Evolutionary conservation across 2,797 vertebrate genomes (phyloP), one percentile per base, ranked within the genome.

Genomic region (Anisognathus igniventris): DNA sequence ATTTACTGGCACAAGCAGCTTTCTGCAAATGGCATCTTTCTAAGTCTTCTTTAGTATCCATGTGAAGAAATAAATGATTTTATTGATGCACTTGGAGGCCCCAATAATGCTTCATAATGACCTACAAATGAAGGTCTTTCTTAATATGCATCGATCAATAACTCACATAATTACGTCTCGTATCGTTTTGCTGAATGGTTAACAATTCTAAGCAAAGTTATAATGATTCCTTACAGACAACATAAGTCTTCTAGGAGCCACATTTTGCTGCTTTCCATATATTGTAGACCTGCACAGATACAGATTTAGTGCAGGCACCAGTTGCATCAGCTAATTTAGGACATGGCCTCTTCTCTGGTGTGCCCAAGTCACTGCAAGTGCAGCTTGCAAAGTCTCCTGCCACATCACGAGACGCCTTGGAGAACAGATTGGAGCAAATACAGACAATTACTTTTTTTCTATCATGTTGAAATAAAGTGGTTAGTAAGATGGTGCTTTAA

Each of bases 1-100:
- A 97, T 98, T 97, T 97, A 97, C 93, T 97, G 96, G 97, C 97
- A 97, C 94, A 92, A 95, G 97, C 79, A 60, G 94, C 92, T 95
- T 92, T 94, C 92, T 90, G 97, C 97, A 97, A 97, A 97, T 96
- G 96, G 97, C 95, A 96, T 97, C 94, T 95, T 96, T 97, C 95
- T 97, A 93, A 97, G 95, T 88, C 96, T 97, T 96, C 96, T 95
- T 97, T 96, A 97, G 93, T 85, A 93, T 91, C 96, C 94, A 92
- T 96, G 97, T 94, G 91, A 96, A 95, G 92, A 96, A 97, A 96
- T 94, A 95, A 96, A 57, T 53, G 7, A 86, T 96, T 96, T 91
- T 96, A 97, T 86, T 92, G 96, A 95, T 51, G 96, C 88, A 94
- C 73, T 94, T 6, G 5, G 67, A 95, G 85, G 93, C 81, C 80